Evolutionary conservation across 2,888 invertebrate species (phyloP).

Genomic region (Phania funesta): DNA sequence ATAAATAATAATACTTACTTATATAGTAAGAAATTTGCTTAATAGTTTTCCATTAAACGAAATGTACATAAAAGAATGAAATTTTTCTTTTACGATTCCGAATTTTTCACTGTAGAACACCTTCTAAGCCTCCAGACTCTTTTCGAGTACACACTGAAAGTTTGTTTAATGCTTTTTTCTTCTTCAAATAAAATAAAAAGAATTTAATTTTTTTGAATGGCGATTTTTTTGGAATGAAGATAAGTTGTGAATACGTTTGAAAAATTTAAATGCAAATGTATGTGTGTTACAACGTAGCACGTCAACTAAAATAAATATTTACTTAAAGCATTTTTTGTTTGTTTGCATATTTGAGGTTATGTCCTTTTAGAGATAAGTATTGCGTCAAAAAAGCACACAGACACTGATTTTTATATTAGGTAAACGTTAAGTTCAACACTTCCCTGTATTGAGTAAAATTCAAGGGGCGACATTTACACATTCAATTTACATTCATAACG

Average conservation of each 20-base stretch:
- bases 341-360: conserved; percentile 76
- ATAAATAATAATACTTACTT: no score
- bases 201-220: not conserved
- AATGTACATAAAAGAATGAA: no score
- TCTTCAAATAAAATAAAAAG: not conserved
- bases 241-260: conserved; percentile 30
- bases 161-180: not conserved
- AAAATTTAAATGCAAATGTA: conserved; percentile 34
- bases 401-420: not conserved
- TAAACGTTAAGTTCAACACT: conserved; percentile 14
- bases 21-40: no score
- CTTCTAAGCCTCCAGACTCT: conserved; percentile 25
- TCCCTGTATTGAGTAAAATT: conserved; percentile 13
- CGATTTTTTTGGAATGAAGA: conserved; percentile 56
- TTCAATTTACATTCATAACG: conserved; percentile 45
- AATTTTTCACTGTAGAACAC: not conserved
- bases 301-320: conserved; percentile 76
- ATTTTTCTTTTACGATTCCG: no score
- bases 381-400: not conserved
- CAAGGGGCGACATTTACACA: conserved; percentile 14
- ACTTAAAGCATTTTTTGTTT: conserved; percentile 74
- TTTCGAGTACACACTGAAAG: conserved; percentile 21
- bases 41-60: no score
- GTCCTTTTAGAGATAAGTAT: conserved; percentile 66
- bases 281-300: conserved; percentile 60